Base-by-base conservation (phyloP, 1,140 invertebrate genomes). In the Manduca sexta region DNA sequence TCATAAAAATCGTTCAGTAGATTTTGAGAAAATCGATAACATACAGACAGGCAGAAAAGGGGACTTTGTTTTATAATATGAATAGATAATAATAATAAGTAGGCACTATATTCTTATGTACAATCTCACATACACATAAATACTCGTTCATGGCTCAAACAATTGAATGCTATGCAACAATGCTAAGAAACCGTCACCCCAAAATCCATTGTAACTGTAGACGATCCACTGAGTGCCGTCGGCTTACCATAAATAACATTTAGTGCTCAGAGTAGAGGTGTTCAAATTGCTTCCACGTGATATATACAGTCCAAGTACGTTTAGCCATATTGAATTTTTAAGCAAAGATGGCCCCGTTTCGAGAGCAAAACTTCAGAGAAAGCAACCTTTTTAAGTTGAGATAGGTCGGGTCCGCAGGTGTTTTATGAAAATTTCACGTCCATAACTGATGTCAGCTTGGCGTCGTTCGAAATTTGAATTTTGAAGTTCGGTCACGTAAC, bases 181-280 rank as follows among this genome's bases (percentile, higher is more conserved):
- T 8, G 21, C 21, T 26, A 26, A 26, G 21, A 26, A 26, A 26
- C 21, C 46, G 38, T 43, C 42, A 40, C 62, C 54, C 60, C 4
- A 66, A 73, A 76, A 72, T 71, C 63, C 69, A 64, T 69, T 65
- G 61, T 66, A 67, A 73, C 65, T 67, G 69, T 67, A 61, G 64
- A 60, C 74, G 69, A 76, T 78, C 73, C 64, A 68, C 62, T 68
- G 73, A 80, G 74, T 78, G 74, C 63, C 55, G 61, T 42, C 43
- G 56, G 78, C 70, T 82, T 74, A 74, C 68, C 74, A 77, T 80
- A 83, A 80, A 83, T 82, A 80, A 80, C 73, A 65, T 80, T 82
- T 80, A 80, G 62, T 79, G 69, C 69, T 54, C 49, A 60, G 63
- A 55, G 35, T 62, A 73, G 71, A 78, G 73, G 76, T 80, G 78